A percentile compares a stretch with the other conserved stretches of the same genome.
These are phyloP conservation scores for Sciurus vulgaris DNA, from an alignment of 2,797 vertebrate genomes.

Conservation along the genomic window DNA sequence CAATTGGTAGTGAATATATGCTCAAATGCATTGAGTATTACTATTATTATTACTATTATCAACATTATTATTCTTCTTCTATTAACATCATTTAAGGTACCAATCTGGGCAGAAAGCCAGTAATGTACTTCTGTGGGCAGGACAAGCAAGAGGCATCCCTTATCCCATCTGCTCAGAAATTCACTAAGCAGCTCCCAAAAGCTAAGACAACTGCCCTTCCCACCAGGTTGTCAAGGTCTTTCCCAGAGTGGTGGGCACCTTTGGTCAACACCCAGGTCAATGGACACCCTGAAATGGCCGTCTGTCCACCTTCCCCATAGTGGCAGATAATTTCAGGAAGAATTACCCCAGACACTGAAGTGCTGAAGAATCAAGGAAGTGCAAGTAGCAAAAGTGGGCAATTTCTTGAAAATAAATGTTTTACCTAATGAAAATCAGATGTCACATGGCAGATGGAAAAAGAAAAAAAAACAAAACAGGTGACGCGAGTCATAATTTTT, in stretches of 20 bases:
- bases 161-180: neutral
- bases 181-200: neutral
- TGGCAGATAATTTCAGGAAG: neutral
- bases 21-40: neutral
- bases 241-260: neutral
- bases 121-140: neutral
- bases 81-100: neutral
- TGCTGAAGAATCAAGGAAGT: neutral
- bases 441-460: neutral
- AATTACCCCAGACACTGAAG: neutral
- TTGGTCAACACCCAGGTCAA: neutral
- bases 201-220: neutral
- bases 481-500: neutral
- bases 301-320: neutral
- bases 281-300: neutral
- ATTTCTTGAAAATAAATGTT: neutral
- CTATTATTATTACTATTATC: neutral
- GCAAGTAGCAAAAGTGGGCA: neutral
- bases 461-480: neutral
- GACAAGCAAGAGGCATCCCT: neutral
- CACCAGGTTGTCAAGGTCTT: neutral
- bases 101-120: neutral
- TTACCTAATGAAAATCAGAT: constrained; percentile 47
- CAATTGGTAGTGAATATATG: neutral
- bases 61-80: neutral